Percentiles rank a stretch among this genome's conserved stretches.
Evolutionary conservation across 2,888 invertebrate genomes (phyloP).

Genomic region (Phoronis australis): DNA sequence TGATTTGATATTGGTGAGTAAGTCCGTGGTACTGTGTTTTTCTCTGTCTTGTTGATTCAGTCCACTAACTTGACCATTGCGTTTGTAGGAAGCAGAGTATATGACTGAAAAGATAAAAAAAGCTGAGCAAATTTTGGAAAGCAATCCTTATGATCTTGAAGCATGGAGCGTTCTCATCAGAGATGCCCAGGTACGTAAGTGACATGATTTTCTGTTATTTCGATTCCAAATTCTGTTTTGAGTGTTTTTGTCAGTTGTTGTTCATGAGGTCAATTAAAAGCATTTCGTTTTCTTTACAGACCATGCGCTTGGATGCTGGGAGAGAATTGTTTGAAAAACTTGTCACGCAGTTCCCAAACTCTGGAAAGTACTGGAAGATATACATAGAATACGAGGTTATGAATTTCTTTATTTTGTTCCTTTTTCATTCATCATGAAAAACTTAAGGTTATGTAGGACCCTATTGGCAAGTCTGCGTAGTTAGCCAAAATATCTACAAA

Average conservation of each 20-base stretch:
- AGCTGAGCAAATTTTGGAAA: constrained; percentile 63
- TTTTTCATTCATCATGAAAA: too few species aligned
- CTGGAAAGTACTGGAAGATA: constrained; percentile 97
- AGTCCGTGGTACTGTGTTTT: too few species aligned
- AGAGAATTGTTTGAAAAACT: constrained; percentile 87
- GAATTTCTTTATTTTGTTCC: too few species aligned
- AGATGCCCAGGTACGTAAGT: constrained; percentile 69
- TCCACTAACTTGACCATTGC: too few species aligned
- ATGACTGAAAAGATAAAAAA: constrained; percentile 53
- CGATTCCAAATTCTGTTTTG: too few species aligned
- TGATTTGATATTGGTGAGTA: too few species aligned
- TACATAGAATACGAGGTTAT: constrained; percentile 60
- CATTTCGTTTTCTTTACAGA: constrained; percentile 48
- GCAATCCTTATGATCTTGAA: constrained; percentile 89
- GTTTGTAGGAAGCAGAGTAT: constrained; percentile 33
- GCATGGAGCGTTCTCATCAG: constrained; percentile 95
- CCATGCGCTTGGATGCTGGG: constrained; percentile 68
- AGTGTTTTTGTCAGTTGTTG: too few species aligned
- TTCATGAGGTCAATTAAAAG: too few species aligned
- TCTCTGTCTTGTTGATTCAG: too few species aligned
- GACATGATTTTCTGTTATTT: not conserved
- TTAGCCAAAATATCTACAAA: too few species aligned
- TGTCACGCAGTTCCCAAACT: constrained; percentile 89
- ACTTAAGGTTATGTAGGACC: too few species aligned
- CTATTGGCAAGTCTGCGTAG: too few species aligned